Conservation (phyloP, 2,113 vertebrate genomes). For the Asarcornis scutulata region DNA sequence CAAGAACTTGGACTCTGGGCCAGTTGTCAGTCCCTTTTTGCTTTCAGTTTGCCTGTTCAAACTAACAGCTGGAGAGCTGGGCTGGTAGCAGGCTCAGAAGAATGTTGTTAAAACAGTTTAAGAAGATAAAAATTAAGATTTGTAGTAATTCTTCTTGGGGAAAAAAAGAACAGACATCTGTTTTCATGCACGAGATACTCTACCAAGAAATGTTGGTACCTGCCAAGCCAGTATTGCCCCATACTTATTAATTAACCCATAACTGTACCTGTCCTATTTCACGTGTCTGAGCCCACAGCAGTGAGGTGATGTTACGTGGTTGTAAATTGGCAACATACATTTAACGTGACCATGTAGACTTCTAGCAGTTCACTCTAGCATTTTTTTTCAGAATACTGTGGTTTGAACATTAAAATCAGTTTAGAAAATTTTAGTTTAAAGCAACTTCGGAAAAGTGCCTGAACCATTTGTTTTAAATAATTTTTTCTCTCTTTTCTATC, state of each 20-base stretch:
- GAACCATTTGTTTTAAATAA: slow-evolving; percentile 37
- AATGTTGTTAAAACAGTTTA: background rate
- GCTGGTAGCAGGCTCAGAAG: background rate
- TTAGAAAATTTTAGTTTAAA: slow-evolving; percentile 62
- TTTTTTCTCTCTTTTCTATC: slow-evolving; percentile 20
- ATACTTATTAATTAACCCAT: slow-evolving; percentile 60
- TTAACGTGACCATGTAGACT: background rate
- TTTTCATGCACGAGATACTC: background rate
- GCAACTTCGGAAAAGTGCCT: slow-evolving; percentile 31
- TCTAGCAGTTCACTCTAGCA: slow-evolving; percentile 13
- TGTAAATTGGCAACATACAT: slow-evolving; percentile 59
- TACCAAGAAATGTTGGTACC: background rate
- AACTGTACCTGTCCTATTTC: slow-evolving; percentile 41
- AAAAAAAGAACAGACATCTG: background rate
- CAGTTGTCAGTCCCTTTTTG: background rate
- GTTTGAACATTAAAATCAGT: slow-evolving; percentile 51
- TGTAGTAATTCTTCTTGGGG: background rate
- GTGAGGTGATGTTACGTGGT: background rate
- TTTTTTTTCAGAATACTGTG: slow-evolving; percentile 48
- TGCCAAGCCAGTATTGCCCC: slow-evolving; percentile 35
- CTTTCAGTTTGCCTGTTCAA: background rate
- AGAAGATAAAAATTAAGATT: background rate
- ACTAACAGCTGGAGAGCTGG: background rate
- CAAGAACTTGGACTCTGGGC: background rate
- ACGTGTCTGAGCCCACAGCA: background rate